phyloP scores from a whole-genome alignment of 2,113 vertebrate genomes.

The Recurvirostra avosetta region DNA sequence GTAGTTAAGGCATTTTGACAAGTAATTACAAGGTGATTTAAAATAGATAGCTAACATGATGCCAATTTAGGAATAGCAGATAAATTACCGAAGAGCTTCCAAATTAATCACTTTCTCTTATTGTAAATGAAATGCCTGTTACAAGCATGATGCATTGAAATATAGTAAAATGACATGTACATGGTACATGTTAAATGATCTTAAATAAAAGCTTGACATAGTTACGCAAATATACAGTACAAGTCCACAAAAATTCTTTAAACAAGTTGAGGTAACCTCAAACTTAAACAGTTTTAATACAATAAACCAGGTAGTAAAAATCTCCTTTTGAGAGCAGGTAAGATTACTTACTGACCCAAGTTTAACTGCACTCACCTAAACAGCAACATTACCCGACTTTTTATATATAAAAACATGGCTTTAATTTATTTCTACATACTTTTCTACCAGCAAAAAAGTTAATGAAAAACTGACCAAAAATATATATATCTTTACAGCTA shows the following conservation, averaged over 20 bases:
- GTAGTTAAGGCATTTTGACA: conserved; percentile 83
- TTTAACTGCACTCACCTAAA: conserved; percentile 75
- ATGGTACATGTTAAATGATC: conserved; percentile 84
- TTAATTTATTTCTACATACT: conserved; percentile 80
- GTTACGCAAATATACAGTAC: conserved; percentile 85
- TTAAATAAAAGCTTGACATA: conserved; percentile 80
- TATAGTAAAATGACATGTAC: conserved; percentile 82
- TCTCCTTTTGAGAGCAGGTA: conserved; percentile 69
- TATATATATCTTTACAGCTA: conserved; percentile 80
- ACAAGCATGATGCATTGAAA: conserved; percentile 86
- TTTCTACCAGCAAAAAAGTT: conserved; percentile 75
- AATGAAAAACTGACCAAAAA: conserved; percentile 77
- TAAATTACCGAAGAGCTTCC: conserved; percentile 74
- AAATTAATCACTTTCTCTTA: conserved; percentile 76
- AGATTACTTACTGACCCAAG: conserved; percentile 69
- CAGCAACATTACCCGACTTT: conserved; percentile 77
- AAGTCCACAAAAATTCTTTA: conserved; percentile 78
- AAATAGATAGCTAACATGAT: conserved; percentile 64
- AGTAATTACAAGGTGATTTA: conserved; percentile 75
- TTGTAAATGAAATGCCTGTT: conserved; percentile 83
- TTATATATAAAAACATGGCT: conserved; percentile 80
- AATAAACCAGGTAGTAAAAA: conserved; percentile 77
- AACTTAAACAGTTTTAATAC: conserved; percentile 76
- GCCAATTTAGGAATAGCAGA: conserved; percentile 77
- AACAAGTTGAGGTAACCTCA: conserved; percentile 82